Conservation (phyloP, 2,113 vertebrate species). For the Antidorcas marsupialis region DNA sequence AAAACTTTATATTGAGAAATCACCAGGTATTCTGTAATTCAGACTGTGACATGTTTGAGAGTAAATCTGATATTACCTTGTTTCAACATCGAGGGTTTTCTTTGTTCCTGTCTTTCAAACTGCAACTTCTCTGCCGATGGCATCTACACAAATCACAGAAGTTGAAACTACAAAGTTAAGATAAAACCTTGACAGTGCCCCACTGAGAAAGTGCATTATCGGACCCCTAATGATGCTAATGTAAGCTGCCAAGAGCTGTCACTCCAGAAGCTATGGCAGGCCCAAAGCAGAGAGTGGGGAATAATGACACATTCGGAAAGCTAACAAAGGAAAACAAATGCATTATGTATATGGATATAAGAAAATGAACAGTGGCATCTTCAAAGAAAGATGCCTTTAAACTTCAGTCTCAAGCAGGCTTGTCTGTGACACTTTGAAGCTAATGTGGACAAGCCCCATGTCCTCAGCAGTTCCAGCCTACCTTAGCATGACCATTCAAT, state of each 20-base stretch:
- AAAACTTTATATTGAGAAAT: not conserved
- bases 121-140: not conserved
- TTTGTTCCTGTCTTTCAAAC: conserved; percentile 45
- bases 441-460: not conserved
- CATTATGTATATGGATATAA: conserved; percentile 41
- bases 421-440: not conserved
- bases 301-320: conserved; percentile 63
- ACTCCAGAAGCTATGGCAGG: conserved; percentile 53
- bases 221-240: conserved; percentile 73
- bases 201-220: conserved; percentile 41
- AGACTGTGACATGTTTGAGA: not conserved
- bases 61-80: not conserved
- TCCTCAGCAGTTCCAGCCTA: not conserved
- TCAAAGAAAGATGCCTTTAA: conserved; percentile 29
- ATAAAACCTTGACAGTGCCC: conserved; percentile 42
- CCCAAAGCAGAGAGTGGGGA: conserved; percentile 51
- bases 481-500: not conserved
- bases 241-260: conserved; percentile 69
- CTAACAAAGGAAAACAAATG: conserved; percentile 66
- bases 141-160: conserved; percentile 51
- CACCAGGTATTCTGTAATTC: not conserved
- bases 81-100: not conserved
- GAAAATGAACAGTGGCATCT: conserved; percentile 50
- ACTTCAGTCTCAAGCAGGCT: not conserved
- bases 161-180: conserved; percentile 43